phyloP scores from a whole-genome alignment of 2,113 vertebrate genomes.

The Dicrurus megarhynchus region DNA sequence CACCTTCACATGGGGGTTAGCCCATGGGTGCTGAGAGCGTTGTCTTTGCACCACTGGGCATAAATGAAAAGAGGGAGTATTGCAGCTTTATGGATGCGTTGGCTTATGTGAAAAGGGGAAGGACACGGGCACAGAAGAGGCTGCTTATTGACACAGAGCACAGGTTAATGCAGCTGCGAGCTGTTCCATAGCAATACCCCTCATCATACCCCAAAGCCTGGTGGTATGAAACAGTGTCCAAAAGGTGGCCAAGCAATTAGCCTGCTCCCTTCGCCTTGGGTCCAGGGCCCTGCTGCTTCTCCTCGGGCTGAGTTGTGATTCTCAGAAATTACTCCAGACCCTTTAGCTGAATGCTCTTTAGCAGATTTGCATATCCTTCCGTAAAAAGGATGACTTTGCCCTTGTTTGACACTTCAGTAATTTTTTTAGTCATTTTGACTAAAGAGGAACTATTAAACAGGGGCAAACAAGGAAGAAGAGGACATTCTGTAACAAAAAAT shows the following conservation, averaged over 20 bases:
- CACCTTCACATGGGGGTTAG: rapidly evolving
- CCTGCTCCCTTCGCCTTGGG: neutral
- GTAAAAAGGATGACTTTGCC: constrained; percentile 50
- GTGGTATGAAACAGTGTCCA: neutral
- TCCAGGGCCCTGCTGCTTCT: neutral
- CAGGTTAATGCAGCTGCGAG: neutral
- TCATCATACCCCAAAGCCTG: neutral
- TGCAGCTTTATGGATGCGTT: neutral
- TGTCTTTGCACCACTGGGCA: neutral
- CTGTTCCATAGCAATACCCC: neutral
- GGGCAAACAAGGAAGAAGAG: constrained; percentile 1
- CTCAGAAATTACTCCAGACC: neutral
- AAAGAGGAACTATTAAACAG: constrained; percentile 56
- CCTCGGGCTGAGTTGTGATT: neutral
- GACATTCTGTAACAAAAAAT: neutral
- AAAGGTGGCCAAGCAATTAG: neutral
- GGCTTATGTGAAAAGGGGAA: neutral
- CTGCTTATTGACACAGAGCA: neutral
- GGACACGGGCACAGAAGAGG: neutral
- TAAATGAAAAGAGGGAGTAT: neutral
- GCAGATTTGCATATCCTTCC: constrained; percentile 55
- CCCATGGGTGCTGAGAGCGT: neutral
- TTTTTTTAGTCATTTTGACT: neutral
- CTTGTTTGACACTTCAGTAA: constrained; percentile 35
- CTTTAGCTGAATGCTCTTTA: neutral